A percentile compares a stretch with the other conserved stretches of the same genome.
Conservation (phyloP, 2,888 invertebrate species). For the Conistra vaccinii region DNA sequence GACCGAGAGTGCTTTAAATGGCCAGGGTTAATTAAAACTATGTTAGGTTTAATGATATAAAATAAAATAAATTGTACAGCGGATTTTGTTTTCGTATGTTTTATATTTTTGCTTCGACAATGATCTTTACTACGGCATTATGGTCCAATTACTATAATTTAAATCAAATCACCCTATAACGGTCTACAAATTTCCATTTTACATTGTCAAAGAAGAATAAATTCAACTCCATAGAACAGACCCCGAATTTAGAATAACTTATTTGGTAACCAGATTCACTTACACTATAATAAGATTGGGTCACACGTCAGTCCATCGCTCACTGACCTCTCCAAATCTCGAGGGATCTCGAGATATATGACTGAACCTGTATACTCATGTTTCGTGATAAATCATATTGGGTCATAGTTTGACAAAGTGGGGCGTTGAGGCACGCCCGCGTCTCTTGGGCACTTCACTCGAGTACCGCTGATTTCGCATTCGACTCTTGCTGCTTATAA, state of each 20-base stretch:
- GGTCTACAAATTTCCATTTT: not conserved
- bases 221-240: not conserved
- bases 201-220: not conserved
- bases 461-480: conserved; percentile 70
- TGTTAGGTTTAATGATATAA: no score
- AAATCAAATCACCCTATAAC: not conserved
- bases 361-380: not conserved
- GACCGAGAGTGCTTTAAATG: conserved; percentile 7
- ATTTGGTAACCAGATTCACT: conserved; percentile 40
- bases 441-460: conserved; percentile 61
- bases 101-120: not conserved
- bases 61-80: not conserved
- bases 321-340: conserved; percentile 43
- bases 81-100: not conserved
- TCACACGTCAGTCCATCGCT: conserved; percentile 19
- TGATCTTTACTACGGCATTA: not conserved
- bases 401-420: conserved; percentile 63
- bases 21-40: not conserved
- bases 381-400: conserved; percentile 63
- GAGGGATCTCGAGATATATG: conserved; percentile 41
- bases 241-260: not conserved
- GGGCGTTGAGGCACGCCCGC: conserved; percentile 62
- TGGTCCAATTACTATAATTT: not conserved
- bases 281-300: conserved; percentile 36
- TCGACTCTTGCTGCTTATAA: conserved; percentile 61